phyloP scores from a whole-genome alignment of 2,888 invertebrate species.

The Volucella inanis region DNA sequence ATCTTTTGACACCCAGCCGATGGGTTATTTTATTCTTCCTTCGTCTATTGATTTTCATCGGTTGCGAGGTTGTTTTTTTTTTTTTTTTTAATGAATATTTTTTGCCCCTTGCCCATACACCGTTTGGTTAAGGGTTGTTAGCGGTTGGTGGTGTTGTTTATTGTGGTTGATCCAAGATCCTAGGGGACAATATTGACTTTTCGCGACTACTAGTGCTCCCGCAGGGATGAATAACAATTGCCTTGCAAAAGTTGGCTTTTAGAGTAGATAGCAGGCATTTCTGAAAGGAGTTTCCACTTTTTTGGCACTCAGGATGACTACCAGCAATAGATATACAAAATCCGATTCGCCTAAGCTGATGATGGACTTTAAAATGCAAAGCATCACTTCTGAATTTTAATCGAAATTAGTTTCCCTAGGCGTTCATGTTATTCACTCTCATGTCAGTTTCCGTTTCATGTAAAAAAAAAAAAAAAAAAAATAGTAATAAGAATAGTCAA shows the following conservation, averaged over 20 bases:
- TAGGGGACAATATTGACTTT: slow-evolving; percentile 14
- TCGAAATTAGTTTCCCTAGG: slow-evolving; percentile 38
- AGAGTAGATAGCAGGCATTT: not conserved
- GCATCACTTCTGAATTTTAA: slow-evolving; percentile 44
- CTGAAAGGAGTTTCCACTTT: no score
- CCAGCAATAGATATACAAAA: no score
- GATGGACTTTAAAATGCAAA: slow-evolving; percentile 11
- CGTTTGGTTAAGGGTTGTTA: slow-evolving; percentile 18
- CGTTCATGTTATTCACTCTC: not conserved
- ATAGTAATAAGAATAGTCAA: no score
- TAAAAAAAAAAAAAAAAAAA: no score
- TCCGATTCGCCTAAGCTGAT: not conserved
- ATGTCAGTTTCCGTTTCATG: no score
- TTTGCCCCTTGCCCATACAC: slow-evolving; percentile 1
- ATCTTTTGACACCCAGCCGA: slow-evolving; percentile 21
- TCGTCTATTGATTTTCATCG: slow-evolving; percentile 9
- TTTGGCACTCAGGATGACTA: no score
- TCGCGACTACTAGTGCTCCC: slow-evolving; percentile 1
- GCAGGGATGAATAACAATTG: slow-evolving; percentile 51
- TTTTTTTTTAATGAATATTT: not conserved
- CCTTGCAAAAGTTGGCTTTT: slow-evolving; percentile 44
- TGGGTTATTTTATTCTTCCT: no score
- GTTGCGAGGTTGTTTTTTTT: slow-evolving; percentile 2
- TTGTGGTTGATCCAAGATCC: slow-evolving; percentile 19
- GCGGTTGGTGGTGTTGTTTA: slow-evolving; percentile 8